Base-by-base conservation (phyloP, 2,797 vertebrate genomes). In the Poeciliopsis gracilis region DNA sequence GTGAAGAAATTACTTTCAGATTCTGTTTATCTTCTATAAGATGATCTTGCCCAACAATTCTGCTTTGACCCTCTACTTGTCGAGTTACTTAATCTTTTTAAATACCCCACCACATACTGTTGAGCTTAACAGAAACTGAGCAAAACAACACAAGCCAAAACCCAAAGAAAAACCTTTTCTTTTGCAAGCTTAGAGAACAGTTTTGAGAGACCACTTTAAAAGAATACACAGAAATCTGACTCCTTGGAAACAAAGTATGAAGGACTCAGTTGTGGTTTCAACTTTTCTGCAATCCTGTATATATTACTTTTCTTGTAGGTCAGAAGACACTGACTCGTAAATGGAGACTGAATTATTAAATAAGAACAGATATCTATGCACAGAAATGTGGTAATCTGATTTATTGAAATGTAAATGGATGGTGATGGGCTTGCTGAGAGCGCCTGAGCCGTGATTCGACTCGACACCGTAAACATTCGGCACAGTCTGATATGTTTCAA, bases 331-430 rank as follows among this genome's bases (percentile, higher is more conserved):
- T 83, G 71, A 75, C 41, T 25, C 57, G 49, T 79, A 77, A 79
- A 66, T 79, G 75, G 75, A 41, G 46, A 57, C 36, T 76, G 82
- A 78, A 77, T 87, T 77, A 90, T 80, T 87, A 59, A 84, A 82
- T 82, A 73, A 28, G 69, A 88, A 79, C 28, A 70, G 63, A 82
- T 70, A 74, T 47, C 59, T 73, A 30, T 80, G n/a, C 15, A 28
- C 43, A 78, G 73, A 90, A 82, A 87, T 88, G 82, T 13, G 73
- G 85, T 88, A 46, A 78, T 84, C 76, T 89, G 89, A 93, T 92
- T 90, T 87, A 90, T 89, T 89, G 81, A 88, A 88, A 88, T 70
- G 63, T 25, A 73, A 87, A 91, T 90, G 81, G 77, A 79, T 36
- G 77, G 41, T 73, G 83, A 92, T 76, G 82, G 78, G 83, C 84